Percentiles rank a stretch among this genome's conserved stretches.
Conservation (phyloP, 2,113 vertebrate species). For the Okapia johnstoni region DNA sequence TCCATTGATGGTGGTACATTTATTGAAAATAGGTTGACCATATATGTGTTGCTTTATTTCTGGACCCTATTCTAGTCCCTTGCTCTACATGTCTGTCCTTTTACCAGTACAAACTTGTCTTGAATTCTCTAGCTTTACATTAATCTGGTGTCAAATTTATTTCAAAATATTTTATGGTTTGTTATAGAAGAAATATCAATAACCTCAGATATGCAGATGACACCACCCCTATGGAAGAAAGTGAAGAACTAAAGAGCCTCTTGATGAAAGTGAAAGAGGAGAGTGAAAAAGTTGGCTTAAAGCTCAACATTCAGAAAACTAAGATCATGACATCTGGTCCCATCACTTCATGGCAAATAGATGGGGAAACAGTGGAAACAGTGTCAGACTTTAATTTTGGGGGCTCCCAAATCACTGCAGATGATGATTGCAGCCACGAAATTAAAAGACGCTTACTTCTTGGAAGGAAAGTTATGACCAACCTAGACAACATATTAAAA, state of each 20-base stretch:
- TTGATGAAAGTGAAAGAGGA: background rate
- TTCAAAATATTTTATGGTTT: background rate
- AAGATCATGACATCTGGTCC: background rate
- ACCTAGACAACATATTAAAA: background rate
- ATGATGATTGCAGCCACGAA: background rate
- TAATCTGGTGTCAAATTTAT: background rate
- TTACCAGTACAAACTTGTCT: background rate
- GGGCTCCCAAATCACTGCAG: background rate
- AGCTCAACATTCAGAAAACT: background rate
- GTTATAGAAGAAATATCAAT: background rate
- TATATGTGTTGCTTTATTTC: background rate
- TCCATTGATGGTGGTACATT: background rate
- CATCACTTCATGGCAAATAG: background rate
- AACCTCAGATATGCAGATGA: background rate
- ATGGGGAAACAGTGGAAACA: background rate
- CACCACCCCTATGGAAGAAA: background rate
- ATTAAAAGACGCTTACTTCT: background rate
- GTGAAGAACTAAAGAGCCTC: background rate
- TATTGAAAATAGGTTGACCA: background rate
- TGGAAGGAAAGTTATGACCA: background rate
- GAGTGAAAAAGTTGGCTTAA: background rate
- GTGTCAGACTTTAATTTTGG: fast-evolving
- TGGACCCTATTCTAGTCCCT: background rate
- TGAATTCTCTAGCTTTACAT: background rate
- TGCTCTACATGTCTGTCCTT: background rate